Evolutionary conservation across 2,113 vertebrate species (phyloP).

Genomic region (Neolamprologus variostigma): DNA sequence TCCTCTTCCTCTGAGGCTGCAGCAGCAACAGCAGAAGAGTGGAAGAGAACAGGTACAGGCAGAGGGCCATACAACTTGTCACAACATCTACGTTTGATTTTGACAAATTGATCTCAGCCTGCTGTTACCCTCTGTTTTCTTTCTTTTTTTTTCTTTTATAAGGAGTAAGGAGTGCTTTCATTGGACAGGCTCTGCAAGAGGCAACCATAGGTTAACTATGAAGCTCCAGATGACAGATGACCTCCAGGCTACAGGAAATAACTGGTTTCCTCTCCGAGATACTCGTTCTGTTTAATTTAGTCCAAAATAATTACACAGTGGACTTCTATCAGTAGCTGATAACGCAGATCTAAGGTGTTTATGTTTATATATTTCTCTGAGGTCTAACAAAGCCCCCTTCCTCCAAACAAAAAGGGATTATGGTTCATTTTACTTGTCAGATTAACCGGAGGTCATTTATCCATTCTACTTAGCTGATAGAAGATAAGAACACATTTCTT

Average conservation of each 20-base stretch:
- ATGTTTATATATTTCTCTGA: neutral
- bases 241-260: slow-evolving; percentile 39
- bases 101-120: slow-evolving; percentile 52
- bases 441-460: neutral
- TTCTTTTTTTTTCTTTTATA: neutral
- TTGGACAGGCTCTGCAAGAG: neutral
- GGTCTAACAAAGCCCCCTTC: neutral
- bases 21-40: neutral
- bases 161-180: neutral
- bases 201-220: neutral
- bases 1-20: neutral
- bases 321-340: neutral
- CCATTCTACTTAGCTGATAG: neutral
- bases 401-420: neutral
- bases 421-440: neutral
- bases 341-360: neutral
- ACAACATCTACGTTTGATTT: slow-evolving; percentile 42
- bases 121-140: neutral
- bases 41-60: slow-evolving; percentile 36
- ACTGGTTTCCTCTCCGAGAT: slow-evolving; percentile 33
- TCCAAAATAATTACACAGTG: slow-evolving; percentile 33
- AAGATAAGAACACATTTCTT: neutral
- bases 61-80: slow-evolving; percentile 32
- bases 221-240: slow-evolving; percentile 34
- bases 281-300: slow-evolving; percentile 39